Evolutionary conservation across 2,113 vertebrate genomes (phyloP), one percentile per base, ranked within the genome.

Genomic region (Chitala chitala): DNA sequence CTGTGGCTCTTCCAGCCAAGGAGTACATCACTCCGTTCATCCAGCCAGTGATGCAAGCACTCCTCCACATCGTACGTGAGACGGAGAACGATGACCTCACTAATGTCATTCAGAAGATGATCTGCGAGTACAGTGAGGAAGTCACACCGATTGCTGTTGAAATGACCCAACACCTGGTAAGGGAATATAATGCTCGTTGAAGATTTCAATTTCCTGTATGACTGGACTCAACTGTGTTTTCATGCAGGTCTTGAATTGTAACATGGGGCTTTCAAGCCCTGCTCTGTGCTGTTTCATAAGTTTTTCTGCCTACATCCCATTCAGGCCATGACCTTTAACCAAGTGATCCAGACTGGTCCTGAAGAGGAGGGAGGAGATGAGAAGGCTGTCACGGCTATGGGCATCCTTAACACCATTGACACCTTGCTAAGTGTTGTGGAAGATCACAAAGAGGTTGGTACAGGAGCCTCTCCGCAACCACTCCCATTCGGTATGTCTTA

Each of bases 91-190:
- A 99, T 75, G 97, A 99, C 82, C 95, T 99, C 80, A 99, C 97
- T 72, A 99, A 96, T 78, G 97, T 99, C 82, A 98, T 99, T 82
- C 97, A 98, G 87, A 99, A 99, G 88, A 99, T 99, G 97, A 99
- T 99, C 85, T 99, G 96, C 82, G 96, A 98, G 87, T 98, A 99
- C 86, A 98, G 96, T 65, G 96, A 98, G 87, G 97, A 99, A 84
- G 96, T 99, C 85, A 97, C 96, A 53, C 96, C 96, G 38, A 99
- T 99, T 80, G 97, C 97, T 40, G 97, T 98, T 79, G 97, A 99
- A 89, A 99, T 99, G 96, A 99, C 97, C 2, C 96, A 99, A 79
- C 96, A 99, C 84, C 89, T 99, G 93, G 97, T 99, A 87, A 91
- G 92, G 20, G 24, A 12, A 42, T n/a, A 1, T 12, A 69, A 33